Base-by-base conservation (phyloP, 2,797 vertebrate genomes). In the Synaphobranchus kaupii region DNA sequence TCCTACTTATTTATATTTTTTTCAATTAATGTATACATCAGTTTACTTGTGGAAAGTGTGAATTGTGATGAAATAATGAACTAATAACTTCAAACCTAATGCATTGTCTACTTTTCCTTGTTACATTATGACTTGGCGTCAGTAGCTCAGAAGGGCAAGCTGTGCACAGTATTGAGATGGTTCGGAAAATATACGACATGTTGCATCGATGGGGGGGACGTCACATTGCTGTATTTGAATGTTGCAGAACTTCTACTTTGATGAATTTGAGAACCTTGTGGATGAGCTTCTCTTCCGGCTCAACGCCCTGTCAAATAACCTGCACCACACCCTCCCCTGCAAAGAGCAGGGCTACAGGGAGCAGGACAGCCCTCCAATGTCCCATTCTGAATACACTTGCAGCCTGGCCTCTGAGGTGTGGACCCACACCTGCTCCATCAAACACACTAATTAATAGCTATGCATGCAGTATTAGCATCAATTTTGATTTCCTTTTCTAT, bases 231-330 rank as follows among this genome's bases (percentile, higher is more conserved):
- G n/a, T 73, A 13, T 73, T 73, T 73, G 9, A 34, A 73, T 39
- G 90, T 87, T 88, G 88, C 91, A 98, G 97, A 94, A 82, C 17
- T 94, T 94, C 83, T 93, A 93, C 89, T 92, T 97, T 71, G 95
- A 97, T 84, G 97, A 97, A 89, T 96, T 96, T 94, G 95, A 96
- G 90, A 92, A 91, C 39, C 90, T 96, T 34, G 86, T 97, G 22
- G 97, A 98, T 86, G 97, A 98, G 73, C 93, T 97, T 7, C 50
- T 97, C 90, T 91, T 95, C 90, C 95, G 93, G 90, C 93, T 97
- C 1, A 90, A 92, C 44, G 73, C 90, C 22, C 92, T 97, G 76
- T 95, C 94, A 0, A 82, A 94, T 82, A 93, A 90, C 86, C 90
- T 94, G 31, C 92, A 94, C 34, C 90, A 88, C 86, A 92, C 91